A percentile compares a stretch with the other conserved stretches of the same genome.
phyloP scores from a whole-genome alignment of 2,113 vertebrate species.

The Mirza zaza region DNA sequence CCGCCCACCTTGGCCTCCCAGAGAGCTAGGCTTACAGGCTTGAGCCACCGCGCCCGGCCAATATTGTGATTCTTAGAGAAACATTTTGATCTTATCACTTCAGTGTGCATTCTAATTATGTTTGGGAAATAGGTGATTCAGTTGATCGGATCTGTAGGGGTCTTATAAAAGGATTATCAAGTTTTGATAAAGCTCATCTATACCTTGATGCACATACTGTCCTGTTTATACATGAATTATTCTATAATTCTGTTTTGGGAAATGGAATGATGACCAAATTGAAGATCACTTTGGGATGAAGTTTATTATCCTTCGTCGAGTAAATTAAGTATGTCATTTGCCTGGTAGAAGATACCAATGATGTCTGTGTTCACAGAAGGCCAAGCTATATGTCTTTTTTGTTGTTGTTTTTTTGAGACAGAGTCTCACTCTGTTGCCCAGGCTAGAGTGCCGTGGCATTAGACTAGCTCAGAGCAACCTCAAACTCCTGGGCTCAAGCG shows the following conservation, averaged over 20 bases:
- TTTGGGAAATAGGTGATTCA: conserved; percentile 2
- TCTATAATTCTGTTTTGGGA: not conserved
- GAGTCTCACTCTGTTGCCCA: too few relatives aligned
- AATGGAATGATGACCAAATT: not conserved
- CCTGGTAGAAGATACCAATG: not conserved
- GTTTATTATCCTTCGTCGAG: not conserved
- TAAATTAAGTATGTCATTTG: not conserved
- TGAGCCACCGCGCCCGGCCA: too few relatives aligned
- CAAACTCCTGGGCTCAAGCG: too few relatives aligned
- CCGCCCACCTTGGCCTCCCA: too few relatives aligned
- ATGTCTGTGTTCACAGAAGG: not conserved
- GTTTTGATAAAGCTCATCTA: not conserved
- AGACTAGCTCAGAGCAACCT: too few relatives aligned
- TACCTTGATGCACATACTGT: not conserved
- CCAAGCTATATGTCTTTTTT: not conserved
- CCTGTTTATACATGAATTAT: not conserved
- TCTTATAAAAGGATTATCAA: not conserved
- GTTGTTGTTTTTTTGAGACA: too few relatives aligned
- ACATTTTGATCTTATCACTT: conserved; percentile 2
- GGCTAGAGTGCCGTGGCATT: too few relatives aligned
- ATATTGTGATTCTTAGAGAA: not conserved
- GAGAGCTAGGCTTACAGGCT: too few relatives aligned
- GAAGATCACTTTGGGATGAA: conserved; percentile 36
- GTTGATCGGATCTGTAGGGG: not conserved
- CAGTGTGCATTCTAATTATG: not conserved